Base-by-base conservation (phyloP, 1,140 invertebrate genomes). In the Cydia amplana region DNA sequence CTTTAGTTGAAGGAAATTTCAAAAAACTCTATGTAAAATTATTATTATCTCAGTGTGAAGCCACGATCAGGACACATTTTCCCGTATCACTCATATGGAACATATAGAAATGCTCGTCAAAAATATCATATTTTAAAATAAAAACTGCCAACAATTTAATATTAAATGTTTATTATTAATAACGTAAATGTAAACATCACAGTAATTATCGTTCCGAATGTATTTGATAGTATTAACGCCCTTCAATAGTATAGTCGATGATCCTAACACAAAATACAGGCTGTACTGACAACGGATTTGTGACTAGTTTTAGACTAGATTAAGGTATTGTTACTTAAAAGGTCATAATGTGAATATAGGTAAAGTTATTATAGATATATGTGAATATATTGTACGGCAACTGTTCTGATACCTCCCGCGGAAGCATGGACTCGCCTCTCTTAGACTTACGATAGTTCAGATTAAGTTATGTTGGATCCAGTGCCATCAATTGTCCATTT, bases 251-350 rank as follows among this genome's bases (percentile, higher is more conserved):
- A 70, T 70, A 70, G 65, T 70, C 32, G 28, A 81, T 80, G 72
- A 89, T 87, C 85, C 85, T 89, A 85, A 83, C 79, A 84, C 74
- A 85, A 43, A 23, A 86, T 77, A 80, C 87, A 85, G 90, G 90
- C 90, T 92, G 90, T 92, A 92, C 80, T 88, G 85, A 92, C 87
- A 90, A 92, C 85, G 90, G 90, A 91, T 92, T 92, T 92, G 90
- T 90, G 87, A 92, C 85, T 90, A 89, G 81, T 77, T 82, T 79
- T 74, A 83, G 85, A 72, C 83, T 83, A 82, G 76, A 77, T 75
- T 70, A 81, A 83, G 79, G 75, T 88, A 87, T 86, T 88, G 88
- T 90, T 86, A 86, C 83, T 83, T 86, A 86, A 65, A 82, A 77
- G 74, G 60, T 78, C 85, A 86, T 82, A 82, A 82, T 89, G 84